Evolutionary conservation across 2,888 invertebrate species (phyloP), one percentile per base, ranked within the genome.

Genomic region (Drosophila borealis): DNA sequence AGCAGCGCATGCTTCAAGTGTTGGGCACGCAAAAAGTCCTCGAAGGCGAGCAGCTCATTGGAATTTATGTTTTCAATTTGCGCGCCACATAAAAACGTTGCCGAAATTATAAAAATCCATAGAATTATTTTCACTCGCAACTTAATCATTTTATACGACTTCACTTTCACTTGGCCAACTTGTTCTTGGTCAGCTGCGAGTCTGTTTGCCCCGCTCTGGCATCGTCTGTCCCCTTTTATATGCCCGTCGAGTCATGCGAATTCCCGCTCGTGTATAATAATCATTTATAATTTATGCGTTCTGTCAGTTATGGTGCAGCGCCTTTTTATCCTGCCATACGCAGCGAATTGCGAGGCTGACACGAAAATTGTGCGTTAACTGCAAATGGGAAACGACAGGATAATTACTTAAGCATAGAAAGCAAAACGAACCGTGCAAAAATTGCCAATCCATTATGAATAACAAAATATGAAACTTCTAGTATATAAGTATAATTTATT

Each of bases 41-140:
- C 72, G 73, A 92, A 90, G 60, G 87, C 86, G 21, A 70, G 81
- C 63, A 87, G 69, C 70, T 85, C 84, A 74, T 84, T 84, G 77
- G 74, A 75, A 79, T 89, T 85, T 89, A 85, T 89, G 80, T 54
- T 79, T 85, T 85, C 89, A 87, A 89, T 89, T 83, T 83, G 74
- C 70, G 51, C 59, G 53, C 53, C 72, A 70, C 79, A 71, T 72
- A 76, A 75, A 76, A 80, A 64, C 72, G 62, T 70, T 75, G 69
- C 59, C 62, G 48, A 84, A 81, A 85, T 84, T 85, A 87, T 74
- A 66, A 87, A 74, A 75, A 71, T 70, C 88, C 85, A 78, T 67
- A 72, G 77, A 84, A 87, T 87, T 81, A 84, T 79, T 85, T 87
- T 85, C 80, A 79, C 81, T 81, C 69, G 85, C 60, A 80, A 69